Evolutionary conservation across 2,888 invertebrate species (phyloP), one percentile per base, ranked within the genome.

Genomic region (Ectemnius lituratus): DNA sequence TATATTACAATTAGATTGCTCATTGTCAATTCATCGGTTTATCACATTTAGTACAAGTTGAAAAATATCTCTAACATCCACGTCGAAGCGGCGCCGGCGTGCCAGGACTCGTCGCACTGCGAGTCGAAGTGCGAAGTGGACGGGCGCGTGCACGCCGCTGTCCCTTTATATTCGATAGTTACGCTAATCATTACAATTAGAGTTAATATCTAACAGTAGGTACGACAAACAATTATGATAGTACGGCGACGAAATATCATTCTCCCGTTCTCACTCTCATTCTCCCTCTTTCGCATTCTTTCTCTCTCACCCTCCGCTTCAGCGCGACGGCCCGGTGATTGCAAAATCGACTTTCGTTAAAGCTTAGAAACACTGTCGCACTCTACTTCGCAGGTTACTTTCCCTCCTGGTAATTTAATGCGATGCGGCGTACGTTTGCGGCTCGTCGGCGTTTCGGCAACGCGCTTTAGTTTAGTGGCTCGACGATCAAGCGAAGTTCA

Each of bases 1-100:
- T 88, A 90, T 89, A 87, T 90, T 90, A 91, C 90, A 90, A 79
- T 90, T 88, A 88, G 90, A 90, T 90, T 90, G 89, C 89, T 91
- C 90, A 91, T 90, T 91, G 89, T 90, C 90, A 90, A 90, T 90
- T 90, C 89, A 88, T 90, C 88, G 87, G 85, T 88, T 83, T 91
- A 91, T 90, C 90, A 90, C 90, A 90, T 90, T 90, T 90, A 90
- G 88, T 90, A 90, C 87, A 90, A 88, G 89, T 90, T 91, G 88
- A 90, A 90, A 90, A 90, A 90, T 91, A 90, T 90, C 84, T 88
- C 91, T 90, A 92, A 91, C 92, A 91, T 89, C 86, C 87, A 90
- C 90, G 90, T 91, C 80, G n/a, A 28, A 78, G 70, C 74, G 49
- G 58, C 71, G 67, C 75, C 71, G n/a, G 62, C 61, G 60, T 60